A percentile compares a stretch with the other conserved stretches of the same genome.
These are phyloP conservation scores for Trematomus loennbergii DNA, from an alignment of 2,113 vertebrate genomes.

Conservation along the genomic window DNA sequence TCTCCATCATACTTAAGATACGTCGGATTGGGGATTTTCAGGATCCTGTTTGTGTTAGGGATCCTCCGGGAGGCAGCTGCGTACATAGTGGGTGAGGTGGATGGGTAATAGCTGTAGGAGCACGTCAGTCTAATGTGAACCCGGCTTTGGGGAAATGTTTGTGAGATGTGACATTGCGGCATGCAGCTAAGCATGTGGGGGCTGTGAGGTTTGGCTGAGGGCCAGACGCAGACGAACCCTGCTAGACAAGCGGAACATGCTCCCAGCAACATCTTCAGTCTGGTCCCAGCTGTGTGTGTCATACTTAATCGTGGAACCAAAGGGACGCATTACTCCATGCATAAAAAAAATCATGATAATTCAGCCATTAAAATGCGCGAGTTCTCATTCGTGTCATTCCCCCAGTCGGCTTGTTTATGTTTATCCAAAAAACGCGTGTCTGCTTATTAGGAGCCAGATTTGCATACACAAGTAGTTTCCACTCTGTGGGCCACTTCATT, in stretches of 20 bases:
- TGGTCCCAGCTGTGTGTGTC: slow-evolving; percentile 77
- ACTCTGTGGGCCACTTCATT: slow-evolving; percentile 63
- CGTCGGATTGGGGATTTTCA: slow-evolving; percentile 5
- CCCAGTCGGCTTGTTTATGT: slow-evolving; percentile 60
- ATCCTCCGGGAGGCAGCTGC: slow-evolving; percentile 44
- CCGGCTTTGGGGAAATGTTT: slow-evolving; percentile 63
- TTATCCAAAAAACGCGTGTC: slow-evolving; percentile 55
- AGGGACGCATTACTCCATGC: slow-evolving; percentile 64
- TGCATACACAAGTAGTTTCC: slow-evolving; percentile 60
- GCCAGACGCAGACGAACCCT: slow-evolving; percentile 72
- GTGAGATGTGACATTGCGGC: slow-evolving; percentile 73
- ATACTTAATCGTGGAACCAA: slow-evolving; percentile 73
- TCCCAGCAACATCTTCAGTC: slow-evolving; percentile 75
- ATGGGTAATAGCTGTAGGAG: slow-evolving; percentile 59
- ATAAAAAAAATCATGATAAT: slow-evolving; percentile 71
- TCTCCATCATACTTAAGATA: slow-evolving; percentile 24
- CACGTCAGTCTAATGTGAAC: slow-evolving; percentile 60
- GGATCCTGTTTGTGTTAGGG: slow-evolving; percentile 36
- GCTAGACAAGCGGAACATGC: slow-evolving; percentile 76
- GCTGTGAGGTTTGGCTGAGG: slow-evolving; percentile 60
- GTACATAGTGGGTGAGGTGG: slow-evolving; percentile 50
- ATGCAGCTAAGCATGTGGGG: slow-evolving; percentile 61
- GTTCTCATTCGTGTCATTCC: slow-evolving; percentile 59
- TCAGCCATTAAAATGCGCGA: slow-evolving; percentile 69
- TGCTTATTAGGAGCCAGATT: slow-evolving; percentile 59